These are phyloP conservation scores for Ibidorhyncha struthersii DNA, from an alignment of 2,113 vertebrate species.

Conservation along the genomic window DNA sequence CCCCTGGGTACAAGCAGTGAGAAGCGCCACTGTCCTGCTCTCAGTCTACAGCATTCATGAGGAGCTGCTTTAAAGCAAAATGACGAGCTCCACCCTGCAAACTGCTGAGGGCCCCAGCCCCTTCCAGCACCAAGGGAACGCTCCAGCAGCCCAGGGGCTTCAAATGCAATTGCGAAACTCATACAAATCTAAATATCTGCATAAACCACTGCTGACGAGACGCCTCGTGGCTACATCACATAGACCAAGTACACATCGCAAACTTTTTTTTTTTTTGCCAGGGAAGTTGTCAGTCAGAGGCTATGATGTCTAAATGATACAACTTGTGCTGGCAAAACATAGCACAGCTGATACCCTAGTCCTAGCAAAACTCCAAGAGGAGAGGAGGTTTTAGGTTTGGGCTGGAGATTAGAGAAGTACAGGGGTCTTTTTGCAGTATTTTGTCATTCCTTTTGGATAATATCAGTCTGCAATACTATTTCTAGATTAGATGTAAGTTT, in stretches of 20 bases:
- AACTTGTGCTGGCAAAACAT: background rate
- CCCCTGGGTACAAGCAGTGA: background rate
- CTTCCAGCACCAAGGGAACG: background rate
- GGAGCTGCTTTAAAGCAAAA: background rate
- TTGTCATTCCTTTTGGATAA: background rate
- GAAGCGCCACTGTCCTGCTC: slow-evolving; percentile 39
- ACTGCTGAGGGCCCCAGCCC: background rate
- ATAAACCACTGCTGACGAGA: background rate
- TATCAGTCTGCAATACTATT: background rate
- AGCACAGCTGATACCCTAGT: background rate
- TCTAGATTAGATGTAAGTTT: background rate
- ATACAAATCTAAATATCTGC: background rate
- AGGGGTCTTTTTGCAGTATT: background rate
- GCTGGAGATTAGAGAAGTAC: background rate
- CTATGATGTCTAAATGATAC: background rate
- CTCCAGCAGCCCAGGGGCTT: background rate
- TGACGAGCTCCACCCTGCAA: background rate
- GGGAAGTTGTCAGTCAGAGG: background rate
- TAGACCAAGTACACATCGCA: background rate
- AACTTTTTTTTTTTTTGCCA: background rate
- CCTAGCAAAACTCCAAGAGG: background rate
- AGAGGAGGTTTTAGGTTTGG: background rate
- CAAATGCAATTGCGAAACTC: background rate
- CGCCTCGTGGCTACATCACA: background rate
- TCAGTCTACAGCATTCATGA: slow-evolving; percentile 13